Percentiles rank a stretch among this genome's conserved stretches.
These are phyloP conservation scores for Melanotaenia parkinsoni DNA, from an alignment of 2,797 vertebrate genomes.

Conservation along the genomic window DNA sequence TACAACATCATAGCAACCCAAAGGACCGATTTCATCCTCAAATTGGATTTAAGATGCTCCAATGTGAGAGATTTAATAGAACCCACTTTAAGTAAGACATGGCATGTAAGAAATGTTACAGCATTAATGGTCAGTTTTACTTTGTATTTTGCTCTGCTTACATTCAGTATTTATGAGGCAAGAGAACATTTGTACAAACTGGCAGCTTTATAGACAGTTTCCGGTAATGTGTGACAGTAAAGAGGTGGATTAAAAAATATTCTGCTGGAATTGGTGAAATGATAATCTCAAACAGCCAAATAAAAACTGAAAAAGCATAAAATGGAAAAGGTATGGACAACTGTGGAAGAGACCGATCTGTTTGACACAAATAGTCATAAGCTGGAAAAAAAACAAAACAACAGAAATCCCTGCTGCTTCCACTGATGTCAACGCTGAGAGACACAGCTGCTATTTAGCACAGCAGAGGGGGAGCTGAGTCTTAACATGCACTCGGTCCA, in stretches of 20 bases:
- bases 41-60: background rate
- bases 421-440: slow-evolving; percentile 10
- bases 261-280: background rate
- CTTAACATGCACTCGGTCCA: slow-evolving; percentile 52
- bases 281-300: background rate
- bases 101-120: background rate
- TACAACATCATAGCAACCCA: slow-evolving; percentile 4
- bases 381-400: background rate
- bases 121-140: background rate
- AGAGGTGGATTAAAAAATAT: background rate
- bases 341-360: background rate
- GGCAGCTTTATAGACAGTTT: slow-evolving; percentile 11
- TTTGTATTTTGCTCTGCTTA: background rate
- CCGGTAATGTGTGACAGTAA: background rate
- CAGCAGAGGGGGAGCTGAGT: slow-evolving; percentile 14
- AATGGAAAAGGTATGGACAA: background rate
- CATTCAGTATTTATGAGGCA: background rate
- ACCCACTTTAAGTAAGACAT: background rate
- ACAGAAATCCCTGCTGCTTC: slow-evolving; percentile 14
- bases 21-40: background rate
- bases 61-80: slow-evolving; percentile 7
- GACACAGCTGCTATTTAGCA: slow-evolving; percentile 4
- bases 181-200: slow-evolving; percentile 1
- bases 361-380: slow-evolving; percentile 7
- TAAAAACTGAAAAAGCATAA: slow-evolving; percentile 4